Percentiles rank a stretch among this genome's conserved stretches.
These are phyloP conservation scores for Megalonaias nervosa DNA, from an alignment of 1,140 invertebrate genomes.

Conservation along the genomic window DNA sequence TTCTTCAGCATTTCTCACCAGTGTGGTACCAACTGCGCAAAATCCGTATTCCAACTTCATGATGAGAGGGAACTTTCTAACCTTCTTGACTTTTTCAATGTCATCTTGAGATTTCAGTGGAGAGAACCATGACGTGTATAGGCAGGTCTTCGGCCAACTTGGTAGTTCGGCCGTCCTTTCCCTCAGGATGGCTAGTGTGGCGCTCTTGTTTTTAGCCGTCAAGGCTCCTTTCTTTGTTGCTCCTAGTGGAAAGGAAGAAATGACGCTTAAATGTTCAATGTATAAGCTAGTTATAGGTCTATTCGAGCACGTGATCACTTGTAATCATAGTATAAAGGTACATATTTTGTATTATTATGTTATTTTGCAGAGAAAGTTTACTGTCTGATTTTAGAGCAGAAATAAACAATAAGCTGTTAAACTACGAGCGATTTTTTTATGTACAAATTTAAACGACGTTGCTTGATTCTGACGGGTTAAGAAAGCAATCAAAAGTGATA, in stretches of 20 bases:
- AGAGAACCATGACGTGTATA: constrained; percentile 33
- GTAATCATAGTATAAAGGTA: too few relatives aligned
- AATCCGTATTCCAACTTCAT: constrained; percentile 55
- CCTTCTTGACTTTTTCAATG: constrained; percentile 2
- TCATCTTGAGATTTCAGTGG: constrained; percentile 25
- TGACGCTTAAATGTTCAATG: too few relatives aligned
- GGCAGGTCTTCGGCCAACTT: constrained; percentile 38
- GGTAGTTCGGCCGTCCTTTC: constrained; percentile 35
- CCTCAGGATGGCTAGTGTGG: constrained; percentile 36
- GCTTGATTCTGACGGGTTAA: too few relatives aligned
- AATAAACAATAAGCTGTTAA: too few relatives aligned
- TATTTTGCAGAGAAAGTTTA: too few relatives aligned
- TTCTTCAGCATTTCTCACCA: constrained; percentile 38
- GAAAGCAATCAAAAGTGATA: too few relatives aligned
- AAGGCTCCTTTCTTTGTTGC: constrained; percentile 26
- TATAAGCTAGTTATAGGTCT: too few relatives aligned
- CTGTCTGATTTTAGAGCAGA: too few relatives aligned
- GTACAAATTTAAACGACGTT: too few relatives aligned
- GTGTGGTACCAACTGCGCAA: constrained; percentile 47
- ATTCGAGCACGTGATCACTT: too few relatives aligned
- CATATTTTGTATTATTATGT: too few relatives aligned
- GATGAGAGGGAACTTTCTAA: constrained; percentile 29
- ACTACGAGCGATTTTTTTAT: too few relatives aligned
- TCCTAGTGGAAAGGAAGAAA: neutral
- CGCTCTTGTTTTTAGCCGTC: constrained; percentile 49